phyloP scores from a whole-genome alignment of 2,113 vertebrate species.

The human (Homo sapiens) region GRCh38 chr15:76777501-76778000 shows the following conservation, averaged over 20 bases:
- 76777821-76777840: not conserved
- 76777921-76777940: not conserved
- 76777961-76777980: not conserved
- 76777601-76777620: too few relatives aligned
- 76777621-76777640: too few relatives aligned
- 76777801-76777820: not conserved
- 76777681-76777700: too few relatives aligned
- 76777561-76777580: too few relatives aligned
- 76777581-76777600: too few relatives aligned
- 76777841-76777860: not conserved
- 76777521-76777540: too few relatives aligned
- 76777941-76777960: not conserved
- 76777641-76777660: too few relatives aligned
- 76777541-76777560: too few relatives aligned
- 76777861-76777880: not conserved
- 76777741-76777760: not conserved
- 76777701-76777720: too few relatives aligned
- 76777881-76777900: not conserved
- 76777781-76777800: not conserved
- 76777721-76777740: not conserved
- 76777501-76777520: too few relatives aligned
- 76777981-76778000: not conserved
- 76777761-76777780: not conserved
- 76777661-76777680: too few relatives aligned
- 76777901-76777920: not conserved